Base-by-base conservation (phyloP, 2,888 invertebrate genomes). In the Pogonocherus hispidulus region DNA sequence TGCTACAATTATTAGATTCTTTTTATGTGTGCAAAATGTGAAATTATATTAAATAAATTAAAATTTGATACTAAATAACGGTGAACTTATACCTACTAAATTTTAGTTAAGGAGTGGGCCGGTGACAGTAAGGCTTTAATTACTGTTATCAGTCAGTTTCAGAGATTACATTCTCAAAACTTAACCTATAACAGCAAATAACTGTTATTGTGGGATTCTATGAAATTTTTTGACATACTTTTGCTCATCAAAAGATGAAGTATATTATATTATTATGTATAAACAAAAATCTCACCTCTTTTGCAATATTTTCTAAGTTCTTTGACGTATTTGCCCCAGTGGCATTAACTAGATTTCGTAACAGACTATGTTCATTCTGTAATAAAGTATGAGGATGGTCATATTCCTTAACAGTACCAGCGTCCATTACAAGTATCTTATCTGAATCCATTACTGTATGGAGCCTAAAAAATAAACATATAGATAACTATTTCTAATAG, bases 371-470 rank as follows among this genome's bases (percentile, higher is more conserved):
- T 73, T 87, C 84, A 74, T 89, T 88, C 54, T 90, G 87, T 47
- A 94, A 80, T 54, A 94, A 82, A 74, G 89, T 87, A 81, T 90
- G 90, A 0, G 97, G 96, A 78, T 92, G 91, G 6, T 93, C 94
- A 49, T 92, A 90, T 84, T 97, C 96, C 8, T 90, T 89, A 80
- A 92, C 88, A 46, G 57, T 90, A 0, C 96, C 96, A 44, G 92
- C 91, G 80, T 94, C 93, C 90, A 96, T 91, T n/a, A 95, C 94
- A 73, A 95, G 83, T 65, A 95, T 92, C 85, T 91, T 90, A 86
- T 95, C 94, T 0, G 93, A 94, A 85, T 96, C 95, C 92, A 96
- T 94, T 60, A 96, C 92, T 0, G 95, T 96, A 80, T 95, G 91
- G 9, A 96, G 88, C 37, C 78, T 78, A 23, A 22, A 72, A 70